phyloP scores from a whole-genome alignment of 2,113 vertebrate genomes.

The Arothron firmamentum region DNA sequence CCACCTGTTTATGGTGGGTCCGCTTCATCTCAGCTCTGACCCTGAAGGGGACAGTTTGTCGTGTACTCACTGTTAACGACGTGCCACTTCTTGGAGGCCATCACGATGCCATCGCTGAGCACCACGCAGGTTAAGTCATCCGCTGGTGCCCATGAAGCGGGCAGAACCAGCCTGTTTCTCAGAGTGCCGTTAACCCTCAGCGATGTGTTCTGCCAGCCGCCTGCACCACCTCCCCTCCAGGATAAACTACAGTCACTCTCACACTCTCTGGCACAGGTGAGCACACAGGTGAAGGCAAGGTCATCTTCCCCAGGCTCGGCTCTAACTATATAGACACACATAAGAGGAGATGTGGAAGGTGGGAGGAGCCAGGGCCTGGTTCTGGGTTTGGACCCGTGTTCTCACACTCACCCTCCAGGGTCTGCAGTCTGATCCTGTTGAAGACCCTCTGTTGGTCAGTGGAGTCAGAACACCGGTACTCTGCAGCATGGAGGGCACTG shows the following conservation, averaged over 20 bases:
- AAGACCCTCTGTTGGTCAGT: slow-evolving; percentile 4
- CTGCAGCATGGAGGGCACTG: slow-evolving; percentile 33
- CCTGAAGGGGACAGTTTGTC: background rate
- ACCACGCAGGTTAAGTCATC: slow-evolving; percentile 35
- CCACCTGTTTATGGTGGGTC: background rate
- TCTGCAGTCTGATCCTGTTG: slow-evolving; percentile 38
- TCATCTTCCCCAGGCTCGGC: slow-evolving; percentile 23
- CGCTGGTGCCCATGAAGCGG: slow-evolving; percentile 3
- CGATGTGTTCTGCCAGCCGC: slow-evolving; percentile 2
- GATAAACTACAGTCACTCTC: slow-evolving; percentile 47
- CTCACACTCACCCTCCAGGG: slow-evolving; percentile 42
- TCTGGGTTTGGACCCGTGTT: background rate
- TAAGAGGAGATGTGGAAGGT: background rate
- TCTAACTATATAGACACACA: slow-evolving; percentile 34
- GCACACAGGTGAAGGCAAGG: slow-evolving; percentile 49
- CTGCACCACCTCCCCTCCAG: slow-evolving; percentile 30
- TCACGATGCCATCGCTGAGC: slow-evolving; percentile 37
- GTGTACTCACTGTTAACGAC: slow-evolving; percentile 26
- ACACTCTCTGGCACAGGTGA: slow-evolving; percentile 47
- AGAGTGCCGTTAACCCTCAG: slow-evolving; percentile 15
- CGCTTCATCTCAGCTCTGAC: background rate
- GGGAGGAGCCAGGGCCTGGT: no score
- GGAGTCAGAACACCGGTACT: slow-evolving; percentile 44
- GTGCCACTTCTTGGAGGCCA: slow-evolving; percentile 34
- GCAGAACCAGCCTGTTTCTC: slow-evolving; percentile 24